These are phyloP conservation scores for Diorhabda sublineata DNA, from an alignment of 1,140 invertebrate species.

Conservation along the genomic window DNA sequence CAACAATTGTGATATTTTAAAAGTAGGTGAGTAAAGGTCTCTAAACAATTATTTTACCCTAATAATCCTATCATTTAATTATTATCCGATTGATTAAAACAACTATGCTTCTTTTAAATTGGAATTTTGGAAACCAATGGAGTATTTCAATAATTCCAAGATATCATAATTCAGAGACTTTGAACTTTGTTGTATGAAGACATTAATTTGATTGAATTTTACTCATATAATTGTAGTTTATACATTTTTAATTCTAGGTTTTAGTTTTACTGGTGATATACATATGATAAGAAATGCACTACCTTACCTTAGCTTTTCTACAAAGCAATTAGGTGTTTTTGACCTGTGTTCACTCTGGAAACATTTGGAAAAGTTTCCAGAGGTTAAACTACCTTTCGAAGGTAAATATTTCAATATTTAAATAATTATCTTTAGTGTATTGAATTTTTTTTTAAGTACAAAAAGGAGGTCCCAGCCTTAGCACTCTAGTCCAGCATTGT, in stretches of 20 bases:
- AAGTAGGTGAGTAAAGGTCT: slow-evolving; percentile 54
- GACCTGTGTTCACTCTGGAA: slow-evolving; percentile 55
- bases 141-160: no score
- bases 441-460: slow-evolving; percentile 25
- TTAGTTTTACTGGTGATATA: slow-evolving; percentile 57
- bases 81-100: no score
- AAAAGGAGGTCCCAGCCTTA: slow-evolving; percentile 53
- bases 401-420: slow-evolving; percentile 32
- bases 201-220: no score
- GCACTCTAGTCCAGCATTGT: slow-evolving; percentile 66
- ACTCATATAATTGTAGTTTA: no score
- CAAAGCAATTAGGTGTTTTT: slow-evolving; percentile 49
- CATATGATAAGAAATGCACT: slow-evolving; percentile 54
- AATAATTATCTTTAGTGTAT: background rate
- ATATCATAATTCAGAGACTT: no score
- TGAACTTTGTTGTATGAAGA: no score
- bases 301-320: slow-evolving; percentile 50
- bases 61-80: background rate
- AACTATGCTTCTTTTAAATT: no score
- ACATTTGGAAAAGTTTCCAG: slow-evolving; percentile 49
- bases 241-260: slow-evolving; percentile 48
- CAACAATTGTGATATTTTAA: slow-evolving; percentile 63
- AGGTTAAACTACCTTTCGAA: slow-evolving; percentile 52
- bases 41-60: background rate
- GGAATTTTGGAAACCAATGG: no score